Percentiles rank a stretch among this genome's conserved stretches.
Conservation (phyloP, 2,888 invertebrate genomes). For the Agapostemon virescens region DNA sequence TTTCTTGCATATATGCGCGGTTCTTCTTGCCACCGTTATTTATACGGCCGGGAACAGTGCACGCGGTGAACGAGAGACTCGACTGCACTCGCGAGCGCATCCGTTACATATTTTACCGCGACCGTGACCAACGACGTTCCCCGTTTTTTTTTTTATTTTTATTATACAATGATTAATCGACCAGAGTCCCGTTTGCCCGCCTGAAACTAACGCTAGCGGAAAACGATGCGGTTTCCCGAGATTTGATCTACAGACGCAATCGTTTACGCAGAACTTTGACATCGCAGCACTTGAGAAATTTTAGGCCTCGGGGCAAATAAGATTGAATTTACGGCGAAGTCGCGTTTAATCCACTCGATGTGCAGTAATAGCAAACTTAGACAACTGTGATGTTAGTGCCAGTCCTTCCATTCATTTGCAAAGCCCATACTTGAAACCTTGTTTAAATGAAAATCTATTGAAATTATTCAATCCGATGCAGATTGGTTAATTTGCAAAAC, state of each 20-base stretch:
- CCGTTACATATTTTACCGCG: conserved; percentile 58
- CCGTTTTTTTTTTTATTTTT: conserved; percentile 21
- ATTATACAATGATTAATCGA: conserved; percentile 72
- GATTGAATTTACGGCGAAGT: too few relatives aligned
- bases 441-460: too few relatives aligned
- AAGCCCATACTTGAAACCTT: too few relatives aligned
- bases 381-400: too few relatives aligned
- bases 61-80: conserved; percentile 33
- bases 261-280: not conserved
- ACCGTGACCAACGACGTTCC: conserved; percentile 13
- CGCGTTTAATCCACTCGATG: too few relatives aligned
- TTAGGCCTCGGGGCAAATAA: not conserved
- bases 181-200: conserved; percentile 48
- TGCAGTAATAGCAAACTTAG: too few relatives aligned
- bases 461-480: too few relatives aligned
- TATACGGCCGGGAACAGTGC: conserved; percentile 50
- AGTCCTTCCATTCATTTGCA: too few relatives aligned
- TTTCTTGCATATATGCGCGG: conserved; percentile 39
- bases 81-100: conserved; percentile 47
- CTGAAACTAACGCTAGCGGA: conserved; percentile 64
- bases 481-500: not conserved
- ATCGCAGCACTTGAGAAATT: not conserved
- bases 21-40: conserved; percentile 46
- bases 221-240: not conserved
- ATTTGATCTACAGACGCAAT: not conserved